Percentiles rank a stretch among this genome's conserved stretches.
Conservation (phyloP, 2,797 vertebrate species). For the Pseudotriccus pelzelni region DNA sequence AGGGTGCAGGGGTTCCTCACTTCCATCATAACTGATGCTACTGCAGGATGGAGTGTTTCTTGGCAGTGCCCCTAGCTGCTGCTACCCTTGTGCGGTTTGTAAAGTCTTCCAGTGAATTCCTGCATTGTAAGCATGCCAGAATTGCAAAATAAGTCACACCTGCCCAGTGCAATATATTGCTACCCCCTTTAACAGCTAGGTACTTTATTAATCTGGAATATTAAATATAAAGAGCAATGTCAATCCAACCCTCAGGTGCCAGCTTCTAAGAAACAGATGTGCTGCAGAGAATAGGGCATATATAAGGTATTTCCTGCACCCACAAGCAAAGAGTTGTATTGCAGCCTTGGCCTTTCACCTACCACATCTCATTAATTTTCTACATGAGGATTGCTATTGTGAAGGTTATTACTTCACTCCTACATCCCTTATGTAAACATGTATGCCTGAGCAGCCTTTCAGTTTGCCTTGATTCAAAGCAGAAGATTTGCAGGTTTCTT, state of each 20-base stretch:
- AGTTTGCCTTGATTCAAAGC: neutral
- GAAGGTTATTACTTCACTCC: neutral
- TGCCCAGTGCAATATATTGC: neutral
- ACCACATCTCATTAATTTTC: conserved; percentile 3
- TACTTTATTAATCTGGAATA: neutral
- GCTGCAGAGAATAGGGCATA: neutral
- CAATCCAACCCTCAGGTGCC: neutral
- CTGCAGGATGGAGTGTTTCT: neutral
- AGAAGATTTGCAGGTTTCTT: neutral
- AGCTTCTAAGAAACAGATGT: neutral
- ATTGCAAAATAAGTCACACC: neutral
- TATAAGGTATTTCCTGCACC: neutral
- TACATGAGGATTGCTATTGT: neutral
- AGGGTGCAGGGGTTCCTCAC: neutral
- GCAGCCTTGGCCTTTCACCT: neutral
- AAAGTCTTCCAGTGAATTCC: neutral
- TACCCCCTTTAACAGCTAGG: neutral
- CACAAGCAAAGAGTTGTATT: neutral
- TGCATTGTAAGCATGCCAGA: neutral
- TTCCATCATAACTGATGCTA: neutral
- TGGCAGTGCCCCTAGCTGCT: neutral
- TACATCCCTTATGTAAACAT: neutral
- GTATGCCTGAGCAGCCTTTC: neutral
- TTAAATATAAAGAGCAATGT: neutral
- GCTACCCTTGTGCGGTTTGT: neutral